Evolutionary conservation across 2,888 invertebrate genomes (phyloP).

Genomic region (Stictocephala bisonia): DNA sequence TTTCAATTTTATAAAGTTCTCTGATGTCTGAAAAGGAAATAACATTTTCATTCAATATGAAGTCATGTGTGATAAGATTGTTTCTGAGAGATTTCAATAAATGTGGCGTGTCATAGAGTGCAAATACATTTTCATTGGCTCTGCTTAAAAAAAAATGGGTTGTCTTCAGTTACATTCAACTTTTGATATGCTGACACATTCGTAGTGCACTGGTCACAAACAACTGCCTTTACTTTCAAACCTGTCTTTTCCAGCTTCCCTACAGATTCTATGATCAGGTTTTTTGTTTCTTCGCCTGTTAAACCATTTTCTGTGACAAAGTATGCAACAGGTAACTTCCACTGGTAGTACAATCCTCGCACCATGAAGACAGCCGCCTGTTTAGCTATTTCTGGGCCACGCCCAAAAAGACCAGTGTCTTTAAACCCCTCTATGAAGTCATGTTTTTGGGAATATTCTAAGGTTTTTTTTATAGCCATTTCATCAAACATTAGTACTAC

Average conservation of each 20-base stretch:
- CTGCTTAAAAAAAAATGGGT: conserved; percentile 49
- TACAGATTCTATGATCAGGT: conserved; percentile 50
- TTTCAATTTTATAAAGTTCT: conserved; percentile 51
- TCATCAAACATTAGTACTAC: conserved; percentile 58
- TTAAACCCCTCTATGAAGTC: conserved; percentile 56
- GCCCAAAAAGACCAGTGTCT: conserved; percentile 54
- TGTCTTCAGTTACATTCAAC: conserved; percentile 51
- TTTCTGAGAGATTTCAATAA: conserved; percentile 55
- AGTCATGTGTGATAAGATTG: conserved; percentile 51
- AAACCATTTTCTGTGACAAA: conserved; percentile 51
- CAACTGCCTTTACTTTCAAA: conserved; percentile 52
- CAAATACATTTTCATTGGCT: conserved; percentile 51
- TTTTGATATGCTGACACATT: conserved; percentile 52
- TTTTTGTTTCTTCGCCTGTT: conserved; percentile 33
- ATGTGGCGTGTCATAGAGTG: conserved; percentile 56
- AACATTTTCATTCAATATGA: conserved; percentile 37
- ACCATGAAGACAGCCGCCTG: conserved; percentile 58
- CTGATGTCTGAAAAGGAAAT: conserved; percentile 53
- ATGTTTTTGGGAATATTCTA: conserved; percentile 53
- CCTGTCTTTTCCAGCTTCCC: conserved; percentile 48
- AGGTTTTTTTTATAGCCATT: conserved; percentile 54
- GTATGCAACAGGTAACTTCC: conserved; percentile 58
- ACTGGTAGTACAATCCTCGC: conserved; percentile 53
- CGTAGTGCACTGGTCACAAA: conserved; percentile 56
- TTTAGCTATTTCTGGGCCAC: conserved; percentile 51